Evolutionary conservation across 1,140 invertebrate genomes (phyloP), one percentile per base, ranked within the genome.

Genomic region (Drosophila lini): DNA sequence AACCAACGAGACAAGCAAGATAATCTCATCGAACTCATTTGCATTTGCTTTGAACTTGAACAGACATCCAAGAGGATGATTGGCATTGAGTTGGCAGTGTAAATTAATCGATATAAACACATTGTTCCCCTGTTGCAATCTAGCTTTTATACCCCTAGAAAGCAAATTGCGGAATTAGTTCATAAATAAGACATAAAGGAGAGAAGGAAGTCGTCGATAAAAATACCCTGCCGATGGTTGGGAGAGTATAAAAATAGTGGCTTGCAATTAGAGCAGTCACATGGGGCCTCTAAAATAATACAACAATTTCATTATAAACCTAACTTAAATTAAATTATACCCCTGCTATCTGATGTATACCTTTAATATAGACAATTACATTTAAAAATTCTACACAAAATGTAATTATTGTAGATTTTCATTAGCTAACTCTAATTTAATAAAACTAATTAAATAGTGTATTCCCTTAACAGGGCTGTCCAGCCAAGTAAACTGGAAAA

Each of bases 181-280:
- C 64, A 78, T 85, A 67, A 85, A 81, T 77, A 60, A 75, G 41
- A 31, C 41, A 82, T 47, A 48, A 70, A 47, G 44, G 76, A 64
- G 4, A 4, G 22, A 19, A 16, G 32, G 15, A 31, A 34, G 58
- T 8, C 52, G 52, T 25, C 25, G 1, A 3, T 3, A 5, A 13
- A 16, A 25, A 60, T 60, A 53, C 58, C 22, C 58, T 60, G 16
- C 11, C 44, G 2, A 5, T 1, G 32, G 7, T 10, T 1, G 3
- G 5, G 7, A 6, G 5, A n/a, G 9, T 0, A 22, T 34, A 9
- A 22, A 19, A 19, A 3, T 19, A 53, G 4, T 5, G 5, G 25
- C 1, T 28, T 28, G 5, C 2, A 10, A 10, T 11, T 44, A 9
- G 16, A 22, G 31, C 9, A 16, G 1, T 31, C 0, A 47, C 13